These are phyloP conservation scores for Myopa testacea DNA, from an alignment of 2,888 invertebrate genomes.

Conservation along the genomic window DNA sequence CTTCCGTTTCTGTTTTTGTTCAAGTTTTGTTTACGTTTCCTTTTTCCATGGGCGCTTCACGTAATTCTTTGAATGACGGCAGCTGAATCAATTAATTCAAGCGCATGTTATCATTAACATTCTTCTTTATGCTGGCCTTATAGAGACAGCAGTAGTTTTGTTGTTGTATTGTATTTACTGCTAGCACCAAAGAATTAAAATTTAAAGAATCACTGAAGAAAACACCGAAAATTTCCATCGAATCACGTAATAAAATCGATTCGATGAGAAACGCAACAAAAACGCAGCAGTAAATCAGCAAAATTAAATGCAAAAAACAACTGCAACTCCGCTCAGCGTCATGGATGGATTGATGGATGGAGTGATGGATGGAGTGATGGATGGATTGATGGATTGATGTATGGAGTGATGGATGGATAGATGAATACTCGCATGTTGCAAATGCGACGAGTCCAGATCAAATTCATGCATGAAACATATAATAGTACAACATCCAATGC, in stretches of 20 bases:
- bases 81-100: not conserved
- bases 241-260: constrained; percentile 39
- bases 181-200: not conserved
- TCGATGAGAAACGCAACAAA: constrained; percentile 16
- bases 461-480: not conserved
- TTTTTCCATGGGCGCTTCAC: not conserved
- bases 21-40: not conserved
- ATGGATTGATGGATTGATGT: not conserved
- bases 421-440: not conserved
- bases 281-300: not conserved
- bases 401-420: not conserved
- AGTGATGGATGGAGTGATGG: not conserved
- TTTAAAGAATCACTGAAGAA: not conserved
- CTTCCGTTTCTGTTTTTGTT: constrained; percentile 11
- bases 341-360: not conserved
- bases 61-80: not conserved
- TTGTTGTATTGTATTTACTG: not conserved
- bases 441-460: constrained; percentile 1
- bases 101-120: not conserved
- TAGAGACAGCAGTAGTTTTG: not conserved
- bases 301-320: not conserved
- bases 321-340: not conserved
- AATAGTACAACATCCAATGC: not conserved
- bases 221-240: constrained; percentile 28
- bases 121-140: not conserved